Base-by-base conservation (phyloP, 2,797 vertebrate genomes). In the Coregonus ussuriensis region DNA sequence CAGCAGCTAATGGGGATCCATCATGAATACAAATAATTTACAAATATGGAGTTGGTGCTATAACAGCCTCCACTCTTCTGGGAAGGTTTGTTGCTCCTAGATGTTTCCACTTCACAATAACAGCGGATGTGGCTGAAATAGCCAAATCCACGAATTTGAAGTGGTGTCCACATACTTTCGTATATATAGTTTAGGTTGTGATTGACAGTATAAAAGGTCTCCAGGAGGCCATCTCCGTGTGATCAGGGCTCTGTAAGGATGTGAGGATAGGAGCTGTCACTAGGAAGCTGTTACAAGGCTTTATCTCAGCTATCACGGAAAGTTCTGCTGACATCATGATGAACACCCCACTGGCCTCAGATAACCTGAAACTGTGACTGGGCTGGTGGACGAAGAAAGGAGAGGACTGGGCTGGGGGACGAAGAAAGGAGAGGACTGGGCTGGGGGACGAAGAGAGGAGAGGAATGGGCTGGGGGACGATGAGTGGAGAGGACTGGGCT, bases 231-330 rank as follows among this genome's bases (percentile, higher is more conserved):
- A 76, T 33, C 65, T 21, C 65, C 18, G 76, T 53, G 80, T 82
- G 83, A 84, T 84, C 67, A 74, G 56, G 84, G 79, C 6, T 81
- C 56, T 76, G 77, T n/a, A 3, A 81, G 79, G 72, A 84, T 82
- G 79, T 18, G 81, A 83, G 41, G 87, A 92, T 51, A 87, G 87
- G 81, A 85, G 77, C 84, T 90, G 88, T 92, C 87, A 80, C 73
- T 87, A 69, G 76, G 81, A 86, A 87, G 77, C 80, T 72, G 81
- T 86, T 84, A 74, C 16, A 37, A 77, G 15, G 72, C 88, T 88
- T 85, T 68, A 88, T 84, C 79, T 85, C 76, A 7, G 54, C 67
- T 47, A 47, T 2, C 75, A 72, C 65, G 7, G 2, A 78, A 4
- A 41, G 29, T 71, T 47, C 72, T 31, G 71, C 75, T 84, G 86